These are phyloP conservation scores for Nomada goodeniana DNA, from an alignment of 2,888 invertebrate genomes.

Conservation along the genomic window DNA sequence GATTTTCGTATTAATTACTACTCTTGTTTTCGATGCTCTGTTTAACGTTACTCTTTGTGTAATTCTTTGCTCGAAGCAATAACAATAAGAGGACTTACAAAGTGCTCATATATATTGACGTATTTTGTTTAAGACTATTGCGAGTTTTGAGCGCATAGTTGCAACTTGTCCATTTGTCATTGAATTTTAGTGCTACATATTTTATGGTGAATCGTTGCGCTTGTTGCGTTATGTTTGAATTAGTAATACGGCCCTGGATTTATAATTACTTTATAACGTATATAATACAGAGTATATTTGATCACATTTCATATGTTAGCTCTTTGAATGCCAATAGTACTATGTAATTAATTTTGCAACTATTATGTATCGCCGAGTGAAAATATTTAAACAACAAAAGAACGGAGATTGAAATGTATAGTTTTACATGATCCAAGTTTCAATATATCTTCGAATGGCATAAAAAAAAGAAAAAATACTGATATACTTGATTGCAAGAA, in stretches of 20 bases:
- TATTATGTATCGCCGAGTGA: not conserved
- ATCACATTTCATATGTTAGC: constrained; percentile 12
- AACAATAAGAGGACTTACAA: constrained; percentile 24
- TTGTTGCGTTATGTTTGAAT: constrained; percentile 53
- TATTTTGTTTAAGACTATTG: constrained; percentile 9
- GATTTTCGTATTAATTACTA: constrained; percentile 16
- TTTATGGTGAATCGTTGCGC: constrained; percentile 51
- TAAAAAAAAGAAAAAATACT: constrained; percentile 1
- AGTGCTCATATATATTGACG: constrained; percentile 19
- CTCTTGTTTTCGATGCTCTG: constrained; percentile 17
- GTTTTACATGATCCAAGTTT: constrained; percentile 22
- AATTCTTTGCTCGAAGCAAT: constrained; percentile 44
- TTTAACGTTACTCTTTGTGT: constrained; percentile 24
- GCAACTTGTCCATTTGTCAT: constrained; percentile 32
- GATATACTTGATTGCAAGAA: constrained; percentile 11
- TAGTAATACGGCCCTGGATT: constrained; percentile 29
- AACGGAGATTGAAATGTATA: not conserved
- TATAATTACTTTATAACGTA: constrained; percentile 13
- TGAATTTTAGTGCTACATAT: constrained; percentile 48
- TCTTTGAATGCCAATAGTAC: constrained; percentile 18
- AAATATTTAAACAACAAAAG: not conserved
- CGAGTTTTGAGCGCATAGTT: constrained; percentile 24
- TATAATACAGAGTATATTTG: constrained; percentile 27
- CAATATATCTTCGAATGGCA: constrained; percentile 25
- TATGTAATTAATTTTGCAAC: constrained; percentile 10